These are phyloP conservation scores for Condylura cristata DNA, from an alignment of 2,113 vertebrate genomes.

Conservation along the genomic window DNA sequence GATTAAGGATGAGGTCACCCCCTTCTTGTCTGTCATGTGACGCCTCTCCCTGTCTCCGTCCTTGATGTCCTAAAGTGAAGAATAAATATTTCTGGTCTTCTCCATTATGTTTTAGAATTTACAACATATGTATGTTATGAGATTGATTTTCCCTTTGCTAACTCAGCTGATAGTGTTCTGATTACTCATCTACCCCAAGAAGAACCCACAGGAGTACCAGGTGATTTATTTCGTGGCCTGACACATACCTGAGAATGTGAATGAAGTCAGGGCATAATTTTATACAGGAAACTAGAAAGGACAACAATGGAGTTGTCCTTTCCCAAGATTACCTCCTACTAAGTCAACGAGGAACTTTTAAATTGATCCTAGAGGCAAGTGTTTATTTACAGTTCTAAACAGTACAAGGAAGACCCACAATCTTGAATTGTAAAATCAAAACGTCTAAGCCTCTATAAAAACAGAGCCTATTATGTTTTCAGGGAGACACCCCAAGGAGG, in stretches of 20 bases:
- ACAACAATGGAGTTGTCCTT: neutral
- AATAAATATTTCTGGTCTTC: too few species aligned
- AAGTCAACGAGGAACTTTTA: neutral
- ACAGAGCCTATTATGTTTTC: neutral
- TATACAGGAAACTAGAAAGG: neutral
- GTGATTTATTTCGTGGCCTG: neutral
- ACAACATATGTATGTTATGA: too few species aligned
- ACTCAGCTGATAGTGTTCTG: too few species aligned
- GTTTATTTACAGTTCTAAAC: neutral
- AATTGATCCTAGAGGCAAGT: neutral
- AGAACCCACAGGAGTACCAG: too few species aligned
- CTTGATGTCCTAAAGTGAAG: too few species aligned
- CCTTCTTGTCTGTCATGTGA: too few species aligned
- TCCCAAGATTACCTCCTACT: neutral
- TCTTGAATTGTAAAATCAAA: neutral
- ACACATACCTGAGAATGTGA: neutral
- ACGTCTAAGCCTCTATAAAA: neutral
- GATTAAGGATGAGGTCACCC: too few species aligned
- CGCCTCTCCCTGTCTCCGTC: too few species aligned
- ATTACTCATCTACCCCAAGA: too few species aligned
- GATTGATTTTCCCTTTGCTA: too few species aligned
- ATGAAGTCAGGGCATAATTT: neutral
- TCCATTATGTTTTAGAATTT: too few species aligned
- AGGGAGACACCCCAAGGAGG: neutral
- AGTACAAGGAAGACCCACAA: neutral